These are phyloP conservation scores for Pyrgus malvae DNA, from an alignment of 2,888 invertebrate genomes.

Conservation along the genomic window DNA sequence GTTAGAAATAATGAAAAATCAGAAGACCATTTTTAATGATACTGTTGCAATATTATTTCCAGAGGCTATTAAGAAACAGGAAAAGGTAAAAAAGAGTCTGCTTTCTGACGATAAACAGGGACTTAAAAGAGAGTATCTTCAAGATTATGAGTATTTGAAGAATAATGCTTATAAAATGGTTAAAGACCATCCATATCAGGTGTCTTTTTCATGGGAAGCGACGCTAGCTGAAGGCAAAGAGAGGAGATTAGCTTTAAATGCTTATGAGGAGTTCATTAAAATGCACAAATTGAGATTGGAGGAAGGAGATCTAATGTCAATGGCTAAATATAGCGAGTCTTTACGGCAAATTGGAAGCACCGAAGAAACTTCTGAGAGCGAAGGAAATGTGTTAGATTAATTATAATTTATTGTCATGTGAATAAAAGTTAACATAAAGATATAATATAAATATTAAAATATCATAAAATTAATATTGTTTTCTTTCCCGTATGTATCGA, in stretches of 20 bases:
- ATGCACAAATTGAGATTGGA: constrained; percentile 58
- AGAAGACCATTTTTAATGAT: constrained; percentile 84
- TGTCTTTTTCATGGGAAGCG: constrained; percentile 80
- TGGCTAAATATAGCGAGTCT: not conserved
- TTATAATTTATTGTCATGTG: too few species aligned
- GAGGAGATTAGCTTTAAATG: constrained; percentile 71
- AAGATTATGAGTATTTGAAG: constrained; percentile 57
- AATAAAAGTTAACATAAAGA: not conserved
- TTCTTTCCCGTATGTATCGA: too few species aligned
- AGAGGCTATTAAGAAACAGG: constrained; percentile 77
- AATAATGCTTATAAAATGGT: constrained; percentile 61
- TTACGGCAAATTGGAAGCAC: not conserved
- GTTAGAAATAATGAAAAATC: constrained; percentile 79
- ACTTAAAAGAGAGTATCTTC: constrained; percentile 58
- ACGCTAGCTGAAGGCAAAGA: constrained; percentile 77
- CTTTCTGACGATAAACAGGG: constrained; percentile 64
- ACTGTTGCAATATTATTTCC: constrained; percentile 84
- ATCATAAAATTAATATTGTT: too few species aligned
- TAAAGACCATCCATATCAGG: constrained; percentile 68
- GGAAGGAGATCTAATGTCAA: constrained; percentile 38
- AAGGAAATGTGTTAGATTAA: not conserved
- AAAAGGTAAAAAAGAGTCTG: constrained; percentile 63
- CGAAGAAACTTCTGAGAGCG: constrained; percentile 5
- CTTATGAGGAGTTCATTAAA: constrained; percentile 55
- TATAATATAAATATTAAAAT: too few species aligned